Evolutionary conservation across 2,797 vertebrate species (phyloP), one percentile per base, ranked within the genome.

Genomic region (Semaprochilodus insignis): DNA sequence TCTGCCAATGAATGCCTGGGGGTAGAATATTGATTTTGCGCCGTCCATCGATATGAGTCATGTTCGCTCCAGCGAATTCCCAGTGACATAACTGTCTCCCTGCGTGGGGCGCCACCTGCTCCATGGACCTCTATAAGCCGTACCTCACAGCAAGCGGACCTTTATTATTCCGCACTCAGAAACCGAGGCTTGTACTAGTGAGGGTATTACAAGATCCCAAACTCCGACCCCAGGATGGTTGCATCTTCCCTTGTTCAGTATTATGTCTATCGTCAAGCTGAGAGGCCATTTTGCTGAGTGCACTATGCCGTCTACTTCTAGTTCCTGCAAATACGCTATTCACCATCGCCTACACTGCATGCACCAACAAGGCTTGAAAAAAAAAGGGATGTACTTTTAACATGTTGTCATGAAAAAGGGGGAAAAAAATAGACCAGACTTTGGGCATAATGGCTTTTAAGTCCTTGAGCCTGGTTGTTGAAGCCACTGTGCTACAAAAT

Each of bases 401-500:
- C 36, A 69, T 44, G 36, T 44, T 69, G 66, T 40, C 34, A 69
- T 44, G 19, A 69, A 69, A 69, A 69, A n/a, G 36, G 81, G 80
- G 85, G 31, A 27, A 83, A 85, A 89, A 91, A 83, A 75, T 74
- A 89, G 76, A 89, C 78, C 69, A 72, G 59, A 81, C 71, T 31
- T 52, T 83, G 81, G 80, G 80, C 85, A 51, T 75, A 87, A 81
- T 83, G 81, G 83, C 80, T 88, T 90, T 88, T 76, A 91, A 86
- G 86, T 90, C 87, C 88, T 92, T 87, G 87, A 88, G 89, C 89
- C 84, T 85, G 84, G 89, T 88, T 86, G 77, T 71, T 83, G 84
- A 89, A 90, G 59, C 72, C 54, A 21, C 54, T 57, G 83, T 78
- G 86, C 86, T 83, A 87, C 88, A 88, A 87, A 90, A 88, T 89